These are phyloP conservation scores for Pantherophis guttatus DNA, from an alignment of 2,113 vertebrate species.

Conservation along the genomic window DNA sequence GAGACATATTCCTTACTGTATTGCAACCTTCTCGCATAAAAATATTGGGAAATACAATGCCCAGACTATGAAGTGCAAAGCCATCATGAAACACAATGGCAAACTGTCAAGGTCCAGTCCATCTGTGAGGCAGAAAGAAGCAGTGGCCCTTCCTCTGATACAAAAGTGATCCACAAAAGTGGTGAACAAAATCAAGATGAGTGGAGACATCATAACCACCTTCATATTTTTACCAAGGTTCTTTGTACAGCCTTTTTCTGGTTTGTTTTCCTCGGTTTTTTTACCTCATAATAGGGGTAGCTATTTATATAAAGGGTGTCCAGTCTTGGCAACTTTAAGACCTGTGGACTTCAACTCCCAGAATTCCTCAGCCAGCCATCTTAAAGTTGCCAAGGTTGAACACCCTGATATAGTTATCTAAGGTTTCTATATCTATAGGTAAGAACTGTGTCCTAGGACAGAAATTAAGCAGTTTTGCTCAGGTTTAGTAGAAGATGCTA, in stretches of 20 bases:
- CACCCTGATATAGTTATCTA: not conserved
- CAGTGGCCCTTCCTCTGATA: not conserved
- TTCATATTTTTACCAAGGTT: not conserved
- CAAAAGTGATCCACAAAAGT: not conserved
- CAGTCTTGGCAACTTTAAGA: not conserved
- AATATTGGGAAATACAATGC: conserved; percentile 14
- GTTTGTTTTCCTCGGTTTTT: not conserved
- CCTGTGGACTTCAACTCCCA: not conserved
- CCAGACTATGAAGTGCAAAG: conserved; percentile 8
- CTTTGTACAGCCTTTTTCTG: not conserved
- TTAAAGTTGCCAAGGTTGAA: not conserved
- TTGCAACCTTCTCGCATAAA: conserved; percentile 5
- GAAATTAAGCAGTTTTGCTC: not conserved
- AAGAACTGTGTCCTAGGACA: not conserved
- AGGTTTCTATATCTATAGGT: not conserved
- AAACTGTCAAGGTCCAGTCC: not conserved
- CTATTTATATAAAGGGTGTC: not conserved
- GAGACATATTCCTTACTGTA: not conserved
- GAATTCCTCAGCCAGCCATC: not conserved
- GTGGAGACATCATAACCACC: not conserved
- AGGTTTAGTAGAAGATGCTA: not conserved
- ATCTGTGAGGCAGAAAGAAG: not conserved
- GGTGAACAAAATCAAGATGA: not conserved
- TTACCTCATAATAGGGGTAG: not conserved
- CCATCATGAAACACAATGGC: conserved; percentile 14